A percentile compares a stretch with the other conserved stretches of the same genome.
phyloP scores from a whole-genome alignment of 92 coral and sea anemone genomes.

The Porites lobata region DNA sequence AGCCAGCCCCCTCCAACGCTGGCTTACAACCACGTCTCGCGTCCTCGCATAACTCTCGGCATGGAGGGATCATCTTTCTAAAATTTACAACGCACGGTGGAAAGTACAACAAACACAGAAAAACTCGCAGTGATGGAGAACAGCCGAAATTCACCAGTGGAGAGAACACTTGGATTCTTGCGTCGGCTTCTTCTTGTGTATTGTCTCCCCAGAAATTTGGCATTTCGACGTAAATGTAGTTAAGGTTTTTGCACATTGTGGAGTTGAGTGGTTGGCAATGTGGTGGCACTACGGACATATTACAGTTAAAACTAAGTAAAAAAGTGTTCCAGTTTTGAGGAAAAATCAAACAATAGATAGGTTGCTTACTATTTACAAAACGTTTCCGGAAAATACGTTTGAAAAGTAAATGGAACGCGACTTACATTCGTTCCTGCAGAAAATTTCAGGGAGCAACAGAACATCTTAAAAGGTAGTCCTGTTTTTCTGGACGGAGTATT shows the following conservation, averaged over 20 bases:
- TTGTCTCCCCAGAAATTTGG: slow-evolving; percentile 9
- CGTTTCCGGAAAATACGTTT: no score
- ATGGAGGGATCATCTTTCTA: not conserved
- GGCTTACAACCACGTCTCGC: slow-evolving; percentile 40
- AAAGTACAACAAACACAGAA: slow-evolving; percentile 24
- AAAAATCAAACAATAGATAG: not conserved
- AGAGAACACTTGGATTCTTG: not conserved
- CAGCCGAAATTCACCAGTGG: slow-evolving; percentile 16
- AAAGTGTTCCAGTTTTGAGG: not conserved
- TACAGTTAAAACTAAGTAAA: not conserved
- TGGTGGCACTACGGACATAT: not conserved
- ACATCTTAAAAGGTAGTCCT: no score
- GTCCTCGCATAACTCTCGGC: slow-evolving; percentile 33
- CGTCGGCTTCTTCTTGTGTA: not conserved
- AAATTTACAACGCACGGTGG: slow-evolving; percentile 36
- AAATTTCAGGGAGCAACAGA: no score
- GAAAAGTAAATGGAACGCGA: no score
- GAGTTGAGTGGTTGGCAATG: slow-evolving; percentile 9
- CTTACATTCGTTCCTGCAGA: no score
- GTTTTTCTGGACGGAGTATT: no score
- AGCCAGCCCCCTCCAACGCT: not conserved
- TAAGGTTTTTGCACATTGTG: slow-evolving; percentile 20
- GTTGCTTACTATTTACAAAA: no score
- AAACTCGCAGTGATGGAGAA: slow-evolving; percentile 17
- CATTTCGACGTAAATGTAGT: slow-evolving; percentile 29